Evolutionary conservation across 2,113 vertebrate genomes (phyloP).

Genomic region (Gopherus evgoodei): DNA sequence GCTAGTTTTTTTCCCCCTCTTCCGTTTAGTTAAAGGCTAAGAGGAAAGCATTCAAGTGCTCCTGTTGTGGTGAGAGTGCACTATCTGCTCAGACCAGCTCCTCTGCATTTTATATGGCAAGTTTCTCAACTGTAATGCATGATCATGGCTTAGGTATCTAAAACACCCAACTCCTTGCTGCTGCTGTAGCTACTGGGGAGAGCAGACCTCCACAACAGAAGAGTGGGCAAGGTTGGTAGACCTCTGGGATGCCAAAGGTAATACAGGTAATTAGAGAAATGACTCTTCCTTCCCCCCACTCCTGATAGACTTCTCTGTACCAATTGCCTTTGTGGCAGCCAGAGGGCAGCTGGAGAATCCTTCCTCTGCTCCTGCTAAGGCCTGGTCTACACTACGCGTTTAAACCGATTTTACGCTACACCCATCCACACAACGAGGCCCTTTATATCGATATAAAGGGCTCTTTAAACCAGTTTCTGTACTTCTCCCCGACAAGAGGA

Average conservation of each 20-base stretch:
- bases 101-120: background rate
- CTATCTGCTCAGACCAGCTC: background rate
- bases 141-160: background rate
- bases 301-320: background rate
- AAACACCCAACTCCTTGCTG: background rate
- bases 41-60: background rate
- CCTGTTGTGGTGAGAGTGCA: background rate
- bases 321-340: background rate
- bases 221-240: background rate
- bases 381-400: too few relatives aligned
- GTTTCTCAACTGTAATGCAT: background rate
- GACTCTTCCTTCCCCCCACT: background rate
- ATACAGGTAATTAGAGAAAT: background rate
- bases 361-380: background rate
- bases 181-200: background rate
- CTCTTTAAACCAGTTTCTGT: too few relatives aligned
- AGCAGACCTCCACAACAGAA: background rate
- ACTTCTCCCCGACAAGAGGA: too few relatives aligned
- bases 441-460: too few relatives aligned
- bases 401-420: too few relatives aligned
- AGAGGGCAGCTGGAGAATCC: background rate
- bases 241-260: background rate
- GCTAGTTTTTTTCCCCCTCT: background rate
- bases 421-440: too few relatives aligned
- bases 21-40: background rate